Conservation (phyloP, 2,888 invertebrate species). For the Cosmia trapezina region DNA sequence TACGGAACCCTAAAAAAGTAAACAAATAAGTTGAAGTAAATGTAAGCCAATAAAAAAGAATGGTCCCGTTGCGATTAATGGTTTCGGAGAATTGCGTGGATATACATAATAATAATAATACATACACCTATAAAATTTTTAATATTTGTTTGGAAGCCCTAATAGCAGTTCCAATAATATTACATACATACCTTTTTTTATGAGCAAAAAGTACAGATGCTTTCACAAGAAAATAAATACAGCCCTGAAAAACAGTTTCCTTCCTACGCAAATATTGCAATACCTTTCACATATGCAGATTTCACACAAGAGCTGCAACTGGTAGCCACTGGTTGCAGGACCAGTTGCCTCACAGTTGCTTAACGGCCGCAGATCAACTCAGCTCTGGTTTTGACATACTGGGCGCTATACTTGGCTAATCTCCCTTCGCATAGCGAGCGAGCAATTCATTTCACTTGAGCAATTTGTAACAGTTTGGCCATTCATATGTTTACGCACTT, state of each 20-base stretch:
- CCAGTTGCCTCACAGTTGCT: conserved; percentile 44
- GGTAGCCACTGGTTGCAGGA: conserved; percentile 35
- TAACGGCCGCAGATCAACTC: conserved; percentile 48
- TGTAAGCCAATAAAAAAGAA: too few species aligned
- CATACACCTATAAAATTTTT: too few species aligned
- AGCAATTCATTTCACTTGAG: conserved; percentile 32
- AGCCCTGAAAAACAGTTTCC: not conserved
- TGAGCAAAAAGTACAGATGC: too few species aligned
- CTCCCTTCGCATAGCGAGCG: conserved; percentile 35
- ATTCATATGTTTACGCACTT: conserved; percentile 18
- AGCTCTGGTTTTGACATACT: conserved; percentile 53
- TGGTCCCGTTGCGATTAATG: too few species aligned
- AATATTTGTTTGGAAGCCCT: too few species aligned
- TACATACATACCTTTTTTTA: too few species aligned
- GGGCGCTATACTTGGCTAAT: conserved; percentile 58
- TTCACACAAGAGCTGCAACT: conserved; percentile 51
- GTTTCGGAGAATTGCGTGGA: too few species aligned
- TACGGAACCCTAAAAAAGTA: too few species aligned
- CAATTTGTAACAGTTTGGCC: conserved; percentile 27
- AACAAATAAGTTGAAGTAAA: too few species aligned
- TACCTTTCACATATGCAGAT: conserved; percentile 60
- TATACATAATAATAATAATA: too few species aligned
- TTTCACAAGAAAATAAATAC: not conserved
- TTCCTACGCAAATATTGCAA: not conserved
- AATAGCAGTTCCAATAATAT: too few species aligned